phyloP scores from a whole-genome alignment of 1,140 invertebrate genomes.

The Semibalanus balanoides region DNA sequence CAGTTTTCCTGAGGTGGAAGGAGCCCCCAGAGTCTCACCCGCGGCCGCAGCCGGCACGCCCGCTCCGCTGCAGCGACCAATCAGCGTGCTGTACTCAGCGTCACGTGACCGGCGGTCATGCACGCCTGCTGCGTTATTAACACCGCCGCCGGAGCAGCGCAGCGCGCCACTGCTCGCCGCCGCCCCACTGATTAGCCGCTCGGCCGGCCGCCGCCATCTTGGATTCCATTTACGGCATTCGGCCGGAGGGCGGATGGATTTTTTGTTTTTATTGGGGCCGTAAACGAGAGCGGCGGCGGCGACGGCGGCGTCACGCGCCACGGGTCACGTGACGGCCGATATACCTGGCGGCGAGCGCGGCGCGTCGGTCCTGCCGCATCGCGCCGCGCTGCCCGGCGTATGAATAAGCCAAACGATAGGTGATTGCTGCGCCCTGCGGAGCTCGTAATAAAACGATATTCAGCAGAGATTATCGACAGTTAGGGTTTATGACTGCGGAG shows the following conservation, averaged over 20 bases:
- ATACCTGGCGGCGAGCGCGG: background rate
- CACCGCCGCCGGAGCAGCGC: too few relatives aligned
- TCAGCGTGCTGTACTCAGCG: background rate
- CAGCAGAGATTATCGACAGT: background rate
- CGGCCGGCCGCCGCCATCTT: conserved; percentile 1
- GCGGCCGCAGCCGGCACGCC: too few relatives aligned
- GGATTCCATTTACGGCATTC: background rate
- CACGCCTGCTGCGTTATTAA: background rate
- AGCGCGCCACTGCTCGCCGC: too few relatives aligned
- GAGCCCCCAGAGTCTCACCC: background rate
- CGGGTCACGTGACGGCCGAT: background rate
- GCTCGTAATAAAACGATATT: background rate
- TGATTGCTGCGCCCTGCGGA: background rate
- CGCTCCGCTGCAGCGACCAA: background rate
- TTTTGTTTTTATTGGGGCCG: background rate
- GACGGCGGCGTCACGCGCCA: background rate
- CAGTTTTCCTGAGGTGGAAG: too few relatives aligned
- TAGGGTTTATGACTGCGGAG: background rate
- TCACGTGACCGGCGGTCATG: background rate
- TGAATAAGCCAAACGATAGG: background rate
- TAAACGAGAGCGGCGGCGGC: background rate
- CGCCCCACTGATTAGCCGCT: background rate
- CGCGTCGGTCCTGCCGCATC: too few relatives aligned
- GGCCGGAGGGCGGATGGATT: background rate
- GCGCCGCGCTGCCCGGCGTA: too few relatives aligned